Conservation (phyloP, 2,888 invertebrate species). For the Calliphora vomitoria region DNA sequence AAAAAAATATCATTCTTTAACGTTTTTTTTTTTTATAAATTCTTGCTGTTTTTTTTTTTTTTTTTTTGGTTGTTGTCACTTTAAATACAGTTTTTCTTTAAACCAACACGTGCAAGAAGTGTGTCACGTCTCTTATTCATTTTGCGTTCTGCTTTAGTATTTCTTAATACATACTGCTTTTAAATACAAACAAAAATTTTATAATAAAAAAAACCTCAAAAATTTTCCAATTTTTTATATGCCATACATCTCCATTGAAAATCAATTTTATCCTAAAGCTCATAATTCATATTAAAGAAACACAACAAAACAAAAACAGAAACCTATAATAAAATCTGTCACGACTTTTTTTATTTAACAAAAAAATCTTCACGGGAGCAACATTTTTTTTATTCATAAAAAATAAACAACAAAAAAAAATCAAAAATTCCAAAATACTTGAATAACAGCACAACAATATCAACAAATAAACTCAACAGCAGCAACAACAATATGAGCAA, state of each 20-base stretch:
- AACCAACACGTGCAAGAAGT: conserved; percentile 77
- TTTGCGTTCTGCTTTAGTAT: conserved; percentile 29
- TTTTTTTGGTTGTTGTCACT: background rate
- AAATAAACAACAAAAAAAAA: conserved; percentile 42
- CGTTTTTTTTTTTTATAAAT: background rate
- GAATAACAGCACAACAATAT: conserved; percentile 3
- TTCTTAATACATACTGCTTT: background rate
- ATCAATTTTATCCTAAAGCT: conserved; percentile 67
- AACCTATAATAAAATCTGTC: conserved; percentile 67
- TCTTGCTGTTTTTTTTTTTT: background rate
- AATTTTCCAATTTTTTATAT: conserved; percentile 18
- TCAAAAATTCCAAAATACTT: conserved; percentile 51
- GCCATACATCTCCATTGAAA: conserved; percentile 38
- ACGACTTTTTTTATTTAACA: conserved; percentile 41
- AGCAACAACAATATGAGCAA: conserved; percentile 43
- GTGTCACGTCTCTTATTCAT: conserved; percentile 75
- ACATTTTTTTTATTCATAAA: conserved; percentile 64
- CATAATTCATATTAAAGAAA: conserved; percentile 64
- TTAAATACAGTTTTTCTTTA: conserved; percentile 47
- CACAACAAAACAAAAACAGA: background rate
- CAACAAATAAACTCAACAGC: background rate
- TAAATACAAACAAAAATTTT: conserved; percentile 39
- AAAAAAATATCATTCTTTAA: conserved; percentile 4
- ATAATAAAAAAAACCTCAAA: conserved; percentile 25
- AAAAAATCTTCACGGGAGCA: conserved; percentile 73